Evolutionary conservation across 2,888 invertebrate genomes (phyloP), one percentile per base, ranked within the genome.

Genomic region (Eupithecia pulchellata): DNA sequence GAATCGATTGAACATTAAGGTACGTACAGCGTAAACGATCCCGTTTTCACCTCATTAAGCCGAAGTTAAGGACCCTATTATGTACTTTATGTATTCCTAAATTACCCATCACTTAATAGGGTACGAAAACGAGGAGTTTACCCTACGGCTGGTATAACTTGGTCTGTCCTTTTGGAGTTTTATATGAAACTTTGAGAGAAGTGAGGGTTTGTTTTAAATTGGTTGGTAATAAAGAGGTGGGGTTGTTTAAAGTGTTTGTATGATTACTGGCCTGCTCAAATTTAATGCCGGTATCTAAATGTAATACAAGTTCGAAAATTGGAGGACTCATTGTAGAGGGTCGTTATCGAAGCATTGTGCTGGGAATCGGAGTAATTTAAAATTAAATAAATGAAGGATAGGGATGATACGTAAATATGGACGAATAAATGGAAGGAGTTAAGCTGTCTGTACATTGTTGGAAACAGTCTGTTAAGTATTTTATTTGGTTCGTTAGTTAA

Each of bases 41-140:
- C 91, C 87, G 90, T 93, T 93, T 91, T 90, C 93, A 92, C 92
- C 92, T 93, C 93, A 93, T 94, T 94, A 92, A 90, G 86, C 87
- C 83, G 85, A 84, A 89, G 91, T 90, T 91, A 91, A 93, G 92
- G 91, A 88, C 86, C 90, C 93, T 92, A 93, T 94, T 94, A 93
- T 93, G 91, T 93, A 94, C 93, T 94, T 93, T 94, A 92, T 93
- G 91, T 93, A 93, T 91, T 91, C 87, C 92, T 93, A 93, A 94
- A 94, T 94, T 94, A 92, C 92, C 92, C 92, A 92, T 93, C 92
- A 92, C 92, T 93, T 93, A 92, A 93, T 91, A 91, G 91, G 90
- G 90, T 88, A 86, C 87, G 84, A 84, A 80, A 82, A 82, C 82
- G 78, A 87, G 91, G 91, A 87, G 89, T 81, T 86, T 86, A 85